phyloP scores from a whole-genome alignment of 1,140 invertebrate species.

The Druon quercuslanigerum region DNA sequence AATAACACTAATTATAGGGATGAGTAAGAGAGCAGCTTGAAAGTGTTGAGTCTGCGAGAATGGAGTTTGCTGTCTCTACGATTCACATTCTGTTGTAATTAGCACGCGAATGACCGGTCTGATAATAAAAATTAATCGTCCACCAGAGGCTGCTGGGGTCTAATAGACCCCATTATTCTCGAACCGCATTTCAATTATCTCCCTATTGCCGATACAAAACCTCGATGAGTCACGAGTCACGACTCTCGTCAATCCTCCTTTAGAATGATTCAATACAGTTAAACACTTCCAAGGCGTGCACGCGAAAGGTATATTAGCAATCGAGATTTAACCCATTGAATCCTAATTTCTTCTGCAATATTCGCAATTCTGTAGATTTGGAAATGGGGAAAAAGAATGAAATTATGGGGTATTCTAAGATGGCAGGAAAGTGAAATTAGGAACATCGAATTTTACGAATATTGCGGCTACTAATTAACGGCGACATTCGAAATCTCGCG shows the following conservation, averaged over 20 bases:
- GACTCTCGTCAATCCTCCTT: constrained; percentile 8
- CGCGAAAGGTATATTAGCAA: constrained; percentile 1
- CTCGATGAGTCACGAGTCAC: constrained; percentile 1
- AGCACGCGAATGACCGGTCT: constrained; percentile 48
- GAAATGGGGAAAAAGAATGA: no score
- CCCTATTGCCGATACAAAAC: constrained; percentile 6
- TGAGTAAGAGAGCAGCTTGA: constrained; percentile 33
- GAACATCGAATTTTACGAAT: constrained; percentile 23
- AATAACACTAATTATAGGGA: constrained; percentile 3
- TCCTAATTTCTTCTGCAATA: background rate
- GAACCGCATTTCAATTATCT: constrained; percentile 20
- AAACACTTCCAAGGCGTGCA: background rate
- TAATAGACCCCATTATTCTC: background rate
- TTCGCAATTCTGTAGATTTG: background rate
- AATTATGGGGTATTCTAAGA: background rate
- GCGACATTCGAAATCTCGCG: constrained; percentile 50
- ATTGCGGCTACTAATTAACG: constrained; percentile 12
- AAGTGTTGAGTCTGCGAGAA: background rate
- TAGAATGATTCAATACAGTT: background rate
- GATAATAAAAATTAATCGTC: constrained; percentile 63
- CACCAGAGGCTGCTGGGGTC: constrained; percentile 34
- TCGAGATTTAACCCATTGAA: no score
- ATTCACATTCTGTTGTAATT: constrained; percentile 60
- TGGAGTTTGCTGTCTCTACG: constrained; percentile 33
- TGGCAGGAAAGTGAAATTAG: constrained; percentile 19